Percentiles rank a stretch among this genome's conserved stretches.
Conservation (phyloP, 2,113 vertebrate genomes). For the Tragelaphus imberbis region DNA sequence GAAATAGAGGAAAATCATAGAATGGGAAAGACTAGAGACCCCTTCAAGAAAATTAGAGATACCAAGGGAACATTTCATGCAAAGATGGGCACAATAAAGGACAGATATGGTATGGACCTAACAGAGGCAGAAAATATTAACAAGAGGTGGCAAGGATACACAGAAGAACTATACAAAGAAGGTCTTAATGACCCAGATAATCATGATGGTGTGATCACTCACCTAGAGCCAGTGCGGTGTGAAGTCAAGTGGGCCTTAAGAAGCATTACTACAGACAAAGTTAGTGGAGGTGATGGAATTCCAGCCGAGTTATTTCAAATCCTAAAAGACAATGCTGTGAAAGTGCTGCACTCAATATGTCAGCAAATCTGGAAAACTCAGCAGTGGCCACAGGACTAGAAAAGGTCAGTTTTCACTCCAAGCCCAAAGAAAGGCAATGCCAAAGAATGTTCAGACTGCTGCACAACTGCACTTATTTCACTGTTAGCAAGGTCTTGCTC, state of each 20-base stretch:
- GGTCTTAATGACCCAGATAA: neutral
- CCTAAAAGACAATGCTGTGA: neutral
- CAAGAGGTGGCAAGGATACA: neutral
- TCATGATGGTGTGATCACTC: neutral
- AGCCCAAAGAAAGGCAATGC: neutral
- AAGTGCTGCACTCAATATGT: neutral
- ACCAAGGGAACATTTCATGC: neutral
- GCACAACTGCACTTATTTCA: neutral
- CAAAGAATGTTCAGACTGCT: neutral
- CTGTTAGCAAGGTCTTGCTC: neutral
- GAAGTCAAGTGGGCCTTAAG: neutral
- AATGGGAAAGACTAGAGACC: neutral
- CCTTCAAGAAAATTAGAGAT: neutral
- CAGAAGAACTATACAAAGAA: neutral
- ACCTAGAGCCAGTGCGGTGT: neutral
- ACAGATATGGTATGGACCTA: neutral
- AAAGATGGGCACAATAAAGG: neutral
- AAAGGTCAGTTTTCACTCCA: neutral
- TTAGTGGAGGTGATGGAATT: neutral
- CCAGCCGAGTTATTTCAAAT: neutral
- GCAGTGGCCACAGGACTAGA: neutral
- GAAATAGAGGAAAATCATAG: neutral
- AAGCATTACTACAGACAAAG: neutral
- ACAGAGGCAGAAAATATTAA: neutral
- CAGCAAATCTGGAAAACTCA: neutral